A percentile compares a stretch with the other conserved stretches of the same genome.
phyloP scores from a whole-genome alignment of 2,113 vertebrate species.

The Megaceryle torquata region DNA sequence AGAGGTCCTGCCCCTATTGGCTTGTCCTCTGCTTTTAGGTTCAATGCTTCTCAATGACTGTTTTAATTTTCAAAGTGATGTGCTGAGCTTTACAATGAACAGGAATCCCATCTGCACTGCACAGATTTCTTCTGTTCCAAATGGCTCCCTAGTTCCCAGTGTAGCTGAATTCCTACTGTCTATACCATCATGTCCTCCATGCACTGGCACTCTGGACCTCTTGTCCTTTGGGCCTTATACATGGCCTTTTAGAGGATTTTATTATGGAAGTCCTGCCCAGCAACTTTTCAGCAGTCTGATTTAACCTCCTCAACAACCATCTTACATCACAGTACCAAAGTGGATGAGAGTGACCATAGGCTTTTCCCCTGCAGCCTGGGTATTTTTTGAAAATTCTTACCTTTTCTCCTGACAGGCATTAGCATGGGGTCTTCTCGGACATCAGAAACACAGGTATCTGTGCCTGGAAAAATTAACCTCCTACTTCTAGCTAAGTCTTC shows the following conservation, averaged over 20 bases:
- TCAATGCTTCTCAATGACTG: neutral
- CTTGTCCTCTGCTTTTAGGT: neutral
- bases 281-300: neutral
- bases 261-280: neutral
- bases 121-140: neutral
- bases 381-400: neutral
- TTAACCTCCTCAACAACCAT: neutral
- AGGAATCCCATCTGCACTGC: neutral
- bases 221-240: neutral
- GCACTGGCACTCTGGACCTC: neutral
- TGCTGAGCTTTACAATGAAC: neutral
- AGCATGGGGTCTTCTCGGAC: neutral
- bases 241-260: neutral
- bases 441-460: neutral
- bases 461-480: neutral
- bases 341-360: neutral
- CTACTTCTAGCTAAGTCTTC: neutral
- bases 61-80: neutral
- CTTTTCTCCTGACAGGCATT: neutral
- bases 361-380: neutral
- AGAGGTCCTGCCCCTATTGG: neutral
- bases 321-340: neutral
- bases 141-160: neutral
- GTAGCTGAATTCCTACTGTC: neutral
- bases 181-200: neutral